Evolutionary conservation across 2,888 invertebrate species (phyloP), one percentile per base, ranked within the genome.

Genomic region (Notodonta dromedarius): DNA sequence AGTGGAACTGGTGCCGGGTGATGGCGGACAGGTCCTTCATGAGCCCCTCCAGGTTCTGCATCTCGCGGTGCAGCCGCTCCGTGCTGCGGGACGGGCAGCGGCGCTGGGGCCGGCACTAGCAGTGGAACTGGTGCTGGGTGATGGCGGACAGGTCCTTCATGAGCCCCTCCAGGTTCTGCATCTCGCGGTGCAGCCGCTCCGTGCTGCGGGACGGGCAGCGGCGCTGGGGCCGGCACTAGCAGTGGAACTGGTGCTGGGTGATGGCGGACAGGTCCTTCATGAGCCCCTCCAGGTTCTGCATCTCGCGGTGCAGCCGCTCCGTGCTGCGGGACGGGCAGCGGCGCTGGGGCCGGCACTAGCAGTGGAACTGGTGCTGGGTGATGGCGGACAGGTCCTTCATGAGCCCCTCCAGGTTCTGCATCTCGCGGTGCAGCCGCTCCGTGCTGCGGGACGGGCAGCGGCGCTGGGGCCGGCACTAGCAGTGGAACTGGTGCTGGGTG

Each of bases 11-110:
- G 80, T 98, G 98, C 84, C 98, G 98, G 72, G 98, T 98, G 84
- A 99, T 99, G 85, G 98, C 98, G 88, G 98, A 98, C 68, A 99
- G 95, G 89, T 99, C 99, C 94, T 99, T 98, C 99, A 99, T 99
- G 14, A 99, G 95, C 16, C 99, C 98, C 91, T 99, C 99, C 67
- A 99, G 94, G 94, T 99, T 99, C 73, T 98, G 98, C 98, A 99
- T 99, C 94, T 99, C 99, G 82, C 98, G 97, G 85, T 98, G 98
- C 62, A 99, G 95, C 83, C 99, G 97, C 93, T 99, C 99, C 56
- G 98, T 98, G 84, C 96, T 96, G 69, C 96, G 95, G 67, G 96
- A 96, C 54, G 96, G 96, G 48, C 75, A 97, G 94, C 76, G 96
- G 95, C 91, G 48, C 16, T 24, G 24, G 24, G 35, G 57, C 8